Conservation (phyloP, 2,888 invertebrate species). For the Watsonalla binaria region DNA sequence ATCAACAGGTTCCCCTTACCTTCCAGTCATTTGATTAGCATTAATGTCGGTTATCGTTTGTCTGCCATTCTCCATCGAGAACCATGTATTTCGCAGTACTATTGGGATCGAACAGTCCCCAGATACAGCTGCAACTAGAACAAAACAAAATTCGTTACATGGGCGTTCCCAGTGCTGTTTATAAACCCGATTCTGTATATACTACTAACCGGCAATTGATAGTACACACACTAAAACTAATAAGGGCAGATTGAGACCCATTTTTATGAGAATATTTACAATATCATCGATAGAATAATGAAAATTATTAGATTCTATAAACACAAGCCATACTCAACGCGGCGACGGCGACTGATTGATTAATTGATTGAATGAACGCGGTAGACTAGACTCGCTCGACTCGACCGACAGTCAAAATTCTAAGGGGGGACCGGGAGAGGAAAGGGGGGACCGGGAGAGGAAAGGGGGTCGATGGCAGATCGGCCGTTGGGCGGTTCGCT, state of each 20-base stretch:
- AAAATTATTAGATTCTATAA: too few relatives aligned
- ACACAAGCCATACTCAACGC: too few relatives aligned
- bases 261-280: slow-evolving; percentile 17
- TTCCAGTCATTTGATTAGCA: slow-evolving; percentile 86
- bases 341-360: too few relatives aligned
- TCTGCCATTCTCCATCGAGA: slow-evolving; percentile 91
- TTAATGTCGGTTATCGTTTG: slow-evolving; percentile 91
- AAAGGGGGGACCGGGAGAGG: too few relatives aligned
- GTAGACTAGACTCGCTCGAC: too few relatives aligned
- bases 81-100: slow-evolving; percentile 92
- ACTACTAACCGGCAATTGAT: slow-evolving; percentile 32
- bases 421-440: too few relatives aligned
- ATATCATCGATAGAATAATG: slow-evolving; percentile 12
- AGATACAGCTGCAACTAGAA: slow-evolving; percentile 44
- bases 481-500: too few relatives aligned
- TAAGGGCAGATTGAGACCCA: slow-evolving; percentile 25
- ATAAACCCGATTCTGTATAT: slow-evolving; percentile 9
- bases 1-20: slow-evolving; percentile 38
- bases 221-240: slow-evolving; percentile 23
- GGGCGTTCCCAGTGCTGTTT: slow-evolving; percentile 54
- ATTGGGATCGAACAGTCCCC: slow-evolving; percentile 85
- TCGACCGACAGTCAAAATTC: too few relatives aligned
- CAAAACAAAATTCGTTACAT: slow-evolving; percentile 32
- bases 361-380: too few relatives aligned
- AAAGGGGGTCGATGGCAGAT: too few relatives aligned